Conservation (phyloP, 92 coral and sea anemone genomes). For the Porites lobata region DNA sequence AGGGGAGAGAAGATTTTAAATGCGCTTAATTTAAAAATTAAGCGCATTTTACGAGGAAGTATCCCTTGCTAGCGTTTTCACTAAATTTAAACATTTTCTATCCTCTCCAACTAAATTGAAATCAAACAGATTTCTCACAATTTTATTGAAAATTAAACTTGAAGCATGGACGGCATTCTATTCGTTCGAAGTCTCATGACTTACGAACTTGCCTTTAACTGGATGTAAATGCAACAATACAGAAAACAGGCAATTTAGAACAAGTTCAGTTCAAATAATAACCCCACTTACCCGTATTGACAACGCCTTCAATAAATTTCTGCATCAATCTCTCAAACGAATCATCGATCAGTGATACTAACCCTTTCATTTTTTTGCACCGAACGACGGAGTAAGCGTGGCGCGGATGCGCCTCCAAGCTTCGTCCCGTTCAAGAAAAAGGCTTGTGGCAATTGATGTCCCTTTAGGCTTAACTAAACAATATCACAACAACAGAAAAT, state of each 20-base stretch:
- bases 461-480: neutral
- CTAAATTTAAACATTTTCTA: too few species aligned
- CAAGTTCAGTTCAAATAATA: neutral
- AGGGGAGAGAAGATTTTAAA: too few species aligned
- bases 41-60: too few species aligned
- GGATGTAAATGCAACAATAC: too few species aligned
- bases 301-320: slow-evolving; percentile 55
- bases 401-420: slow-evolving; percentile 74
- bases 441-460: slow-evolving; percentile 1
- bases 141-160: too few species aligned
- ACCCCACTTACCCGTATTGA: slow-evolving; percentile 55
- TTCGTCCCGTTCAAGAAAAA: slow-evolving; percentile 57
- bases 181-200: too few species aligned
- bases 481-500: neutral
- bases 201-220: too few species aligned
- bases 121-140: too few species aligned
- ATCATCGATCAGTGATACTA: slow-evolving; percentile 63
- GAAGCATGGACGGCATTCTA: too few species aligned
- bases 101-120: too few species aligned
- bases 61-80: too few species aligned
- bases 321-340: slow-evolving; percentile 58
- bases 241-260: neutral
- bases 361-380: slow-evolving; percentile 66
- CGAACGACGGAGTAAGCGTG: slow-evolving; percentile 73
- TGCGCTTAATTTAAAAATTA: too few species aligned